Base-by-base conservation (phyloP, 2,113 vertebrate genomes). In the Procavia capensis region DNA sequence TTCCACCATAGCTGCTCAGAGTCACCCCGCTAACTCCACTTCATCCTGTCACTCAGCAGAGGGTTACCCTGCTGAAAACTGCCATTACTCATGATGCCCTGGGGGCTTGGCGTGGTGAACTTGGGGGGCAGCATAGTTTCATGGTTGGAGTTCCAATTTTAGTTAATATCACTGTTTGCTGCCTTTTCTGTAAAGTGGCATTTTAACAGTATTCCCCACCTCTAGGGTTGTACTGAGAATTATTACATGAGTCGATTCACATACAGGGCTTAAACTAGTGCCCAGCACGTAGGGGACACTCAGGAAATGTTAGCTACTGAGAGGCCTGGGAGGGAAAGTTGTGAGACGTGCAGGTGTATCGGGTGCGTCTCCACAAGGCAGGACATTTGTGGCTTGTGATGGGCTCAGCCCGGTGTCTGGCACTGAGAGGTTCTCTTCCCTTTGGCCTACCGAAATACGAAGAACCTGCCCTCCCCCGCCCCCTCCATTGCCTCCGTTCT, bases 41-140 rank as follows among this genome's bases (percentile, higher is more conserved):
- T 41, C 4, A 45, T 47, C 29, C 74, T 92, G 64, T 6, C 25
- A 9, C 39, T 61, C 36, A 24, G 34, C 34, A 50, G 16, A n/a
- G 59, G 3, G n/a, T 36, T 1, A 0, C 7, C 14, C 36, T 20
- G 20, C 41, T 29, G 68, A 24, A 39, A 0, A 11, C 16, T 0
- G 3, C 24, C 22, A 24, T 85, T 31, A 36, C 2, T 50, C 1
- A 0, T 0, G 8, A 36, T 14, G 6, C 64, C 36, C 61, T 66
- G 34, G 39, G 85, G 1, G 4, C 54, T 34, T 10, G 6, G n/a
- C 2, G 25, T 72, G 14, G 41, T 24, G 6, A 14, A 13, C 29
- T 1, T 3, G 1, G 8, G 8, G 5, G 22, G 34, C 43, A 39
- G 25, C 36, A 29, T 22, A 5, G 74, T 70, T 24, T 16, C 27